Conservation (phyloP, 1,140 invertebrate species). For the Scylla paramamosain region DNA sequence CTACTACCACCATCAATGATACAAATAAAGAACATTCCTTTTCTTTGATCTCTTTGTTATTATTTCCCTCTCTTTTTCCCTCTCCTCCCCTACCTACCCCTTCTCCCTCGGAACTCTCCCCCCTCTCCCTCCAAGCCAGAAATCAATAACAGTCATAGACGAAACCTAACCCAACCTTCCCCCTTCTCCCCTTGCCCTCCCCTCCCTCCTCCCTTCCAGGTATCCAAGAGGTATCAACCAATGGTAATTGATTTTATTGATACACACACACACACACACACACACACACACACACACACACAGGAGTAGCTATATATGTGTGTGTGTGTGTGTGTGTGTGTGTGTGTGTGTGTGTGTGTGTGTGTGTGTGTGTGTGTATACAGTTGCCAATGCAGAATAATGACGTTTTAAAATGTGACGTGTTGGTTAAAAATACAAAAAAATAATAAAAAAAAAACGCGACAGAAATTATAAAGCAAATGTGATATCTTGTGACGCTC, state of each 20-base stretch:
- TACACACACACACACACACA: background rate
- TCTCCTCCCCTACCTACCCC: background rate
- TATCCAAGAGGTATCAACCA: background rate
- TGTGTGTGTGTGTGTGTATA: background rate
- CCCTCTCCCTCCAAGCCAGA: background rate
- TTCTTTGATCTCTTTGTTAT: background rate
- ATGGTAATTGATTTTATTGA: slow-evolving; percentile 14
- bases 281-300: background rate
- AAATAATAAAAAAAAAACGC: background rate
- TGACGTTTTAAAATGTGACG: background rate
- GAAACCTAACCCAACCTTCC: background rate
- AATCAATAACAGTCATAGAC: background rate
- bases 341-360: background rate
- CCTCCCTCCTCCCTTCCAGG: background rate
- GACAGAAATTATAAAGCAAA: too few species aligned
- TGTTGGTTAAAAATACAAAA: background rate
- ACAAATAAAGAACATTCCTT: background rate
- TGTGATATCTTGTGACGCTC: too few species aligned
- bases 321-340: background rate
- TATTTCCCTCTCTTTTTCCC: background rate
- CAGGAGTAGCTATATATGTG: too few species aligned
- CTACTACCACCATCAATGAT: background rate
- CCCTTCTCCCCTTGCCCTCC: background rate
- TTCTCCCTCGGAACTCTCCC: background rate
- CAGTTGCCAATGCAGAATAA: background rate